Conservation (phyloP, 2,797 vertebrate genomes). For the Lagodon rhomboides region DNA sequence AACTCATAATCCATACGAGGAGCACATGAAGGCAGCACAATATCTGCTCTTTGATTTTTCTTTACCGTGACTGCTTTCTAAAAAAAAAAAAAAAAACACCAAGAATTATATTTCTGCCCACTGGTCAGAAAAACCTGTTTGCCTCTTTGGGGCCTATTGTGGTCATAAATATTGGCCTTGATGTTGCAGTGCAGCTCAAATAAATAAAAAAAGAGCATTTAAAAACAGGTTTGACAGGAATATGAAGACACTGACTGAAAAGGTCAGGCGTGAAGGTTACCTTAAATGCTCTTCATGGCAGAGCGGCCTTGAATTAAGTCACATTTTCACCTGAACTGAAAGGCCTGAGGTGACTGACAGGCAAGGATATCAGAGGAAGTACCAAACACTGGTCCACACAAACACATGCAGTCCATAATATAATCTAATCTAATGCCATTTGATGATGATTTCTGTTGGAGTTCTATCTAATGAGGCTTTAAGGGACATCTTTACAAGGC, state of each 20-base stretch:
- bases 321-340: neutral
- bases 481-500: neutral
- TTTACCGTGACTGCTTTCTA: too few relatives aligned
- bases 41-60: neutral
- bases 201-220: neutral
- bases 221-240: neutral
- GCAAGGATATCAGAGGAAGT: neutral
- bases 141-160: neutral
- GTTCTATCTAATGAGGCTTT: neutral
- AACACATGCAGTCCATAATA: neutral
- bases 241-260: neutral
- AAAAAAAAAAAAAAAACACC: too few relatives aligned
- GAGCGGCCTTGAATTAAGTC: neutral
- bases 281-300: neutral
- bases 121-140: neutral
- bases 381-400: too few relatives aligned
- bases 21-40: neutral
- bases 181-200: neutral
- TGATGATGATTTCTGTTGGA: neutral
- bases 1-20: neutral
- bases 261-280: neutral
- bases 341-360: neutral
- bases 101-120: neutral
- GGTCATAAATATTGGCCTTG: accelerated
- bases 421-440: neutral